A percentile compares a stretch with the other conserved stretches of the same genome.
These are phyloP conservation scores for Pachyuromys duprasi DNA, from an alignment of 2,797 vertebrate genomes.

Conservation along the genomic window DNA sequence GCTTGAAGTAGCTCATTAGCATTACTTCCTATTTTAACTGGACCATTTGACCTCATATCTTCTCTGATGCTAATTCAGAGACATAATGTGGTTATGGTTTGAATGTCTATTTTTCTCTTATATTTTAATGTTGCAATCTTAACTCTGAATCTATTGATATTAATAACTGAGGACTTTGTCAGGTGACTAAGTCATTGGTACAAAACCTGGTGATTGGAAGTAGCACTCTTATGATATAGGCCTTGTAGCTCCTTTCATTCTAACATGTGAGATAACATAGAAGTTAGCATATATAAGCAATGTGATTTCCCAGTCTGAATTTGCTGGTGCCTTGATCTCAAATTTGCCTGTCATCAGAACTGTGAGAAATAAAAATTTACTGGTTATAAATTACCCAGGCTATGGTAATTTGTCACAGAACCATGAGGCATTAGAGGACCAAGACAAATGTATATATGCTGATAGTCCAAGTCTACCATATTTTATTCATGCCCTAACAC, in stretches of 20 bases:
- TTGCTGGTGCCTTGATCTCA: neutral
- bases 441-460: neutral
- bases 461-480: neutral
- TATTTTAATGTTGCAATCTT: neutral
- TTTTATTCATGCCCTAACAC: slow-evolving; percentile 15
- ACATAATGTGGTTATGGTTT: neutral
- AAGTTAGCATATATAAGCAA: neutral
- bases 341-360: neutral
- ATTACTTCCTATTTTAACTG: neutral
- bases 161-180: neutral
- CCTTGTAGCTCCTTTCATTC: neutral
- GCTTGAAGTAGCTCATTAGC: slow-evolving; percentile 8
- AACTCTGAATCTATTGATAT: neutral
- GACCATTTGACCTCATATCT: neutral
- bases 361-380: neutral
- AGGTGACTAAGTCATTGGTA: neutral
- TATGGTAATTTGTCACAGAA: neutral
- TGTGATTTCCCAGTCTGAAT: neutral
- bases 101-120: neutral
- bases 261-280: neutral
- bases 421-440: neutral
- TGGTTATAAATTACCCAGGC: neutral
- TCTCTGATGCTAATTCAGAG: neutral
- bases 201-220: too few relatives aligned
- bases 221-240: neutral